Base-by-base conservation (phyloP, 1,140 invertebrate species). In the Drosophila pseudoananassae region DNA sequence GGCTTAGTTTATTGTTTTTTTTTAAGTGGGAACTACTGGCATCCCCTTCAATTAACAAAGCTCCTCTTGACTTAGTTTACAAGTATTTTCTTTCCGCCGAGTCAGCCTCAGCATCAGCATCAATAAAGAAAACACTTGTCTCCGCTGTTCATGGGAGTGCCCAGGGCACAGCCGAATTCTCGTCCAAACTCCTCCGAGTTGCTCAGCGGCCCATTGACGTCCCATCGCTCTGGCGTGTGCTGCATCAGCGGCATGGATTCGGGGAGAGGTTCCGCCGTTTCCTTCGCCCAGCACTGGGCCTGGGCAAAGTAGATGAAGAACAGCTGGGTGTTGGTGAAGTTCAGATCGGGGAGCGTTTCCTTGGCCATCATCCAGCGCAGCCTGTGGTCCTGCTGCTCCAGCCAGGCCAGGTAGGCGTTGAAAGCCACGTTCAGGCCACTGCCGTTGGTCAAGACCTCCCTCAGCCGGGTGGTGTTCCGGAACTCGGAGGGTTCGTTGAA, bases 261-360 rank as follows among this genome's bases (percentile, higher is more conserved):
- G 9, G 79, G 49, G 0, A 79, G 12, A 0, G 55, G 53, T 14
- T 81, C 60, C 17, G 68, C 63, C 5, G 51, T 61, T 0, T 63
- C 38, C 31, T 31, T 71, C 0, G 90, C 83, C 51, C 63, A 72
- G 68, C 91, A 92, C 5, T 61, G 87, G 0, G 77, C 68, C 25
- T 96, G 95, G 0, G 95, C 95, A 71, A 94, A 96, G 65, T 94
- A 93, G 4, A 96, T 92, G 84, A 95, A 97, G 91, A 97, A 97
- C 0, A 97, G 92, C 90, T 97, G 96, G 0, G 90, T 91, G 58
- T 91, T 91, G 33, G 71, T 89, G n/a, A 76, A 91, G 25, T 91
- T 82, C 1, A 91, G 17, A 8, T 76, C 72, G 0, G 83, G 72
- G 9, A 91, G 40, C 1, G 90, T 91, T 43, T 91, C 90, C 1